These are phyloP conservation scores for Drosophila lini DNA, from an alignment of 1,140 invertebrate species.

Conservation along the genomic window DNA sequence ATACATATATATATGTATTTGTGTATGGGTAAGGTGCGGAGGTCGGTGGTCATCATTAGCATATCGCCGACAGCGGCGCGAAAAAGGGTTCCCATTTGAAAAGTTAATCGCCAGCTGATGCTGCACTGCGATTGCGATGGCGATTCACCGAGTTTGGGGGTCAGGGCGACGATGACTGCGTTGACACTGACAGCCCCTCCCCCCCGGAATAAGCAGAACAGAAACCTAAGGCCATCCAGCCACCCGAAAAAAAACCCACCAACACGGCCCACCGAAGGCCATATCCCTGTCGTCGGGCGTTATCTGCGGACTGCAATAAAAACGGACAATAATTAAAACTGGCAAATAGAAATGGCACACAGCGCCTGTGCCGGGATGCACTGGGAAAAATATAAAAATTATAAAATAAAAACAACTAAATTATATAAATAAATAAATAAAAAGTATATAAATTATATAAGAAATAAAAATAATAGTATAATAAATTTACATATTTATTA, in stretches of 20 bases:
- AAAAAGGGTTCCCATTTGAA: conserved; percentile 72
- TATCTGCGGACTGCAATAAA: conserved; percentile 77
- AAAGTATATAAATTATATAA: no score
- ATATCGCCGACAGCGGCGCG: conserved; percentile 71
- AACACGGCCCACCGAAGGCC: conserved; percentile 29
- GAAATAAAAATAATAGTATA: no score
- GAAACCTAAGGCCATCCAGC: conserved; percentile 5
- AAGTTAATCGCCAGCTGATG: conserved; percentile 79
- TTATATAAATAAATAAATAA: no score
- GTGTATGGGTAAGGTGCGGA: conserved; percentile 16
- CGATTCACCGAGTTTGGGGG: no score
- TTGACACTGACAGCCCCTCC: conserved; percentile 61
- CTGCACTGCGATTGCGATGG: conserved; percentile 49
- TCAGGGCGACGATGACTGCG: conserved; percentile 59
- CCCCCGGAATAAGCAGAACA: background rate
- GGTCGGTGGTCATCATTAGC: conserved; percentile 68
- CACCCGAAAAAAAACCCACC: conserved; percentile 10
- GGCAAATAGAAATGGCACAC: conserved; percentile 53
- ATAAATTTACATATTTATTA: no score
- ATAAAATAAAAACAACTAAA: no score
- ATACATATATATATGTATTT: conserved; percentile 13
- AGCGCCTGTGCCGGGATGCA: background rate
- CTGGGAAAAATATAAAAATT: background rate
- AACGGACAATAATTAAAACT: conserved; percentile 79
- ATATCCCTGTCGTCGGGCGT: conserved; percentile 55